These are phyloP conservation scores for Anableps anableps DNA, from an alignment of 2,797 vertebrate genomes.

Conservation along the genomic window DNA sequence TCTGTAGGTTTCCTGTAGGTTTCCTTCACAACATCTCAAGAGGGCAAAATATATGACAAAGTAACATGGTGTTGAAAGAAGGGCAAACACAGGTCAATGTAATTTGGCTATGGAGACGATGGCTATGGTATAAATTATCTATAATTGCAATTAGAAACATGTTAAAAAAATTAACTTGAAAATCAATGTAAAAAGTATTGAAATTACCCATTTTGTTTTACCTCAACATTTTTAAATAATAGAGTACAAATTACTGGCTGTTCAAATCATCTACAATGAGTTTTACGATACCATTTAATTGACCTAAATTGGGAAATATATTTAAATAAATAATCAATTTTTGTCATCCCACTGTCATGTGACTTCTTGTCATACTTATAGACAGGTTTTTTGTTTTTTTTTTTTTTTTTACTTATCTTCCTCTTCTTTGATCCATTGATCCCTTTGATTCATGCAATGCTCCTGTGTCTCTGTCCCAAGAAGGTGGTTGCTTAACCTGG, in stretches of 20 bases:
- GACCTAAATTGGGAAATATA: background rate
- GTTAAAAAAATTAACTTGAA: background rate
- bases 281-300: background rate
- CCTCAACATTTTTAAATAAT: background rate
- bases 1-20: too few relatives aligned
- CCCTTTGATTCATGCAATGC: slow-evolving; percentile 9
- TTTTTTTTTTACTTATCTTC: background rate
- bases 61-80: background rate
- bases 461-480: slow-evolving; percentile 25
- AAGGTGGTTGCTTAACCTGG: slow-evolving; percentile 61
- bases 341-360: background rate
- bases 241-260: background rate
- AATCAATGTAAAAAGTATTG: background rate
- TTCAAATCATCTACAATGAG: too few relatives aligned
- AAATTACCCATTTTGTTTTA: background rate
- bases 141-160: background rate
- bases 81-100: background rate
- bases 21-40: background rate
- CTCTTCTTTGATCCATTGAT: slow-evolving; percentile 10
- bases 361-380: background rate
- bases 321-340: background rate
- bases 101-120: background rate
- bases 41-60: background rate
- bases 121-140: background rate
- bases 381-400: too few relatives aligned